Base-by-base conservation (phyloP, 1,140 invertebrate species). In the Drosophila triauraria region DNA sequence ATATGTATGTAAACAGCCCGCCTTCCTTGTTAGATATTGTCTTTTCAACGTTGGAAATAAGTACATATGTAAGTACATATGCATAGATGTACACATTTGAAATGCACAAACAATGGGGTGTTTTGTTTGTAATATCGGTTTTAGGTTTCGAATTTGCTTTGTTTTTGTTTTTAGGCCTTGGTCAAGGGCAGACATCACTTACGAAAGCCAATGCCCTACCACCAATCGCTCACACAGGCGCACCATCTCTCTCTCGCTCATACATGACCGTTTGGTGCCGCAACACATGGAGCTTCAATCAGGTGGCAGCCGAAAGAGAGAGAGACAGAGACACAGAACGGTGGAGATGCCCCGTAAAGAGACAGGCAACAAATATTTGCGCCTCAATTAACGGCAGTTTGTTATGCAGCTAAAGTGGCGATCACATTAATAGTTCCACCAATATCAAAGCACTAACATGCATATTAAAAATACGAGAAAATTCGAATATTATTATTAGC, bases 351-450 rank as follows among this genome's bases (percentile, higher is more conserved):
- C 43, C 68, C 42, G 17, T 17, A 43, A 38, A 32, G 57, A 54
- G 48, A 42, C 48, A 54, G 10, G 10, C 42, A 38, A 43, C 69
- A 75, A 74, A 75, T 75, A 75, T 75, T 75, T 75, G 71, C 71
- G 70, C 58, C 40, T 75, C 71, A 75, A 75, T 75, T 75, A 75
- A 74, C 70, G 58, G 70, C 30, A 48, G 42, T 75, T 74, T 75
- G 71, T 75, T n/a, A 59, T 43, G 67, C 51, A 71, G 6, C 9
- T 30, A 70, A 54, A 32, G 17, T 50, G 44, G n/a, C 10, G 30
- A 32, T 8, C 30, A 70, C 9, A 27, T 27, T 23, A 30, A 2
- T 50, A 71, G 32, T 13, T 27, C 7, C 15, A n/a, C 6, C 30
- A 13, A 51, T 15, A 10, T 30, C 5, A 12, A 30, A 51, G 3